These are phyloP conservation scores for Pandemis cinnamomeana DNA, from an alignment of 2,888 invertebrate genomes.

Conservation along the genomic window DNA sequence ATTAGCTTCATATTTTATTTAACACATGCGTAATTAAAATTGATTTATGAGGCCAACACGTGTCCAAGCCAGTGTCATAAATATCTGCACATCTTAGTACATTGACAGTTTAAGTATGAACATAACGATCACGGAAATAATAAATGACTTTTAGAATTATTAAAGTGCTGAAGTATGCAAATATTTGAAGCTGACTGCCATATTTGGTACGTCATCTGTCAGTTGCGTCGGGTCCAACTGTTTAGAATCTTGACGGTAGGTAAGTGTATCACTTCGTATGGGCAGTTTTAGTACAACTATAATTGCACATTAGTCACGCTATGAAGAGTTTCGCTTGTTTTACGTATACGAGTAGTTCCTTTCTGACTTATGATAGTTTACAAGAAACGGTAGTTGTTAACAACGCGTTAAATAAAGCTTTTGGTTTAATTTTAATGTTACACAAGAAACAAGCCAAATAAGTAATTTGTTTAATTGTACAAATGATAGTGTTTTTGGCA, in stretches of 20 bases:
- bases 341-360: not conserved
- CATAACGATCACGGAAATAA: too few species aligned
- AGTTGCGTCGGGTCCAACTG: not conserved
- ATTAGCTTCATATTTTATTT: not conserved
- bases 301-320: not conserved
- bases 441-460: conserved; percentile 45
- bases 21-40: not conserved
- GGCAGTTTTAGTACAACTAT: not conserved
- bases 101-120: not conserved
- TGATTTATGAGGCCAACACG: not conserved
- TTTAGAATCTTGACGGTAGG: not conserved
- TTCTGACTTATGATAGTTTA: not conserved
- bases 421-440: not conserved
- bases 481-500: conserved; percentile 46
- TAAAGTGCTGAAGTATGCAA: not conserved
- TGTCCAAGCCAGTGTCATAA: not conserved
- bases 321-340: not conserved
- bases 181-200: not conserved
- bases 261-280: not conserved
- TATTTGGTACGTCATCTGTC: not conserved
- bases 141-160: too few species aligned
- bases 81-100: not conserved
- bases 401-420: too few species aligned
- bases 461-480: conserved; percentile 50
- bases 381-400: not conserved